A percentile compares a stretch with the other conserved stretches of the same genome.
Conservation (phyloP, 2,888 invertebrate species). For the Odontothrips loti region DNA sequence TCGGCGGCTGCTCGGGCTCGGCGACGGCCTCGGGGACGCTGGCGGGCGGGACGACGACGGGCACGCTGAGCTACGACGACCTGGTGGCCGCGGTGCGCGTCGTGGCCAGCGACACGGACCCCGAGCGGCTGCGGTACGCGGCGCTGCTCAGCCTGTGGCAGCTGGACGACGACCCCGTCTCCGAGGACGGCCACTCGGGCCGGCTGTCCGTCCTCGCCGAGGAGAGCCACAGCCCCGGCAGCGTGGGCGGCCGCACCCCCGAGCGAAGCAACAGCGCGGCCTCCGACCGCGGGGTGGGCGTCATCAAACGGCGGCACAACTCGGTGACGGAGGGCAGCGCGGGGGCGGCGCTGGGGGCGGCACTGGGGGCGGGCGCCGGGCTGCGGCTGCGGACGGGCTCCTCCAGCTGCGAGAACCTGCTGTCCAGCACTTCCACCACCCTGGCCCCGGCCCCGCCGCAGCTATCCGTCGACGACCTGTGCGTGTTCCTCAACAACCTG, state of each 20-base stretch:
- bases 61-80: constrained; percentile 42
- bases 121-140: constrained; percentile 7
- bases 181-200: background rate
- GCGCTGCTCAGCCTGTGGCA: constrained; percentile 23
- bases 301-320: constrained; percentile 28
- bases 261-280: constrained; percentile 17
- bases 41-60: background rate
- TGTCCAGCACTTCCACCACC: constrained; percentile 24
- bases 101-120: constrained; percentile 18
- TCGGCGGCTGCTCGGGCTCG: background rate
- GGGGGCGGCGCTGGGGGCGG: constrained; percentile 14
- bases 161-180: constrained; percentile 4
- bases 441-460: constrained; percentile 27
- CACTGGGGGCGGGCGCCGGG: constrained; percentile 6
- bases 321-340: constrained; percentile 5
- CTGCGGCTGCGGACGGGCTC: constrained; percentile 28
- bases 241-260: constrained; percentile 16
- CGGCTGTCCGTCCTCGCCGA: constrained; percentile 41
- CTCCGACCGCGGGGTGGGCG: background rate
- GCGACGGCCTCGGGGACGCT: background rate
- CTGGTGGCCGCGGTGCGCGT: constrained; percentile 38
- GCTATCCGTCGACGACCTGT: constrained; percentile 37
- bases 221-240: constrained; percentile 38
- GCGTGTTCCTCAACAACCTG: constrained; percentile 43
- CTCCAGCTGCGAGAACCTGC: constrained; percentile 35